Evolutionary conservation across 1,140 invertebrate species (phyloP), one percentile per base, ranked within the genome.

Genomic region (Homarus americanus): DNA sequence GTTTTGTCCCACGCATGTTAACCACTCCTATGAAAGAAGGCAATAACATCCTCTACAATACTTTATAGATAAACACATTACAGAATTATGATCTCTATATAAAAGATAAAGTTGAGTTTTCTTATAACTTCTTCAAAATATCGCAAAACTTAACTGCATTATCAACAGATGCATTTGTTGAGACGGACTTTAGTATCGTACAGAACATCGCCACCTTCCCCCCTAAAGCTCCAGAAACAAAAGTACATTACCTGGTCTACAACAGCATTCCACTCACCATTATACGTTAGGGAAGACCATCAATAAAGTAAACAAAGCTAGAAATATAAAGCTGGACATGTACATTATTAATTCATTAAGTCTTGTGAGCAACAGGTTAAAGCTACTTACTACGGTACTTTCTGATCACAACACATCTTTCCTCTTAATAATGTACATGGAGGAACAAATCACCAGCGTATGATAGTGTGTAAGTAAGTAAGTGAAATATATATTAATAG

Each of bases 181-280:
- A n/a, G n/a, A n/a, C n/a, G n/a, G n/a, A n/a, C n/a, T n/a, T n/a
- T n/a, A n/a, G n/a, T n/a, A n/a, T n/a, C n/a, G n/a, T 38, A 75
- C 32, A 75, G 38, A 17, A 2, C 44, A 79, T 49, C n/a, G 32
- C 44, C 28, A 85, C 69, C 83, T 53, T 49, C 69, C 66, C 75
- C 69, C 66, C 75, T 75, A 69, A 34, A 20, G 24, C 28, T 44
- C 5, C 34, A 34, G 72, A 73, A 44, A 49, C 7, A 85, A 85
- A 53, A 49, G 32, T 85, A 85, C 83, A 75, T 85, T 85, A 85
- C 83, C 83, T 85, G 83, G 28, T 75, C 34, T 49, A 36, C 36
- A 69, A 66, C 72, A 75, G 83, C 79, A 53, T 58, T 85, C 69
- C 72, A 85, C 69, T 85, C 44, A 73, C 41, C 40, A 73, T 40